Base-by-base conservation (phyloP, 2,113 vertebrate genomes). In the Terrapene triunguis region DNA sequence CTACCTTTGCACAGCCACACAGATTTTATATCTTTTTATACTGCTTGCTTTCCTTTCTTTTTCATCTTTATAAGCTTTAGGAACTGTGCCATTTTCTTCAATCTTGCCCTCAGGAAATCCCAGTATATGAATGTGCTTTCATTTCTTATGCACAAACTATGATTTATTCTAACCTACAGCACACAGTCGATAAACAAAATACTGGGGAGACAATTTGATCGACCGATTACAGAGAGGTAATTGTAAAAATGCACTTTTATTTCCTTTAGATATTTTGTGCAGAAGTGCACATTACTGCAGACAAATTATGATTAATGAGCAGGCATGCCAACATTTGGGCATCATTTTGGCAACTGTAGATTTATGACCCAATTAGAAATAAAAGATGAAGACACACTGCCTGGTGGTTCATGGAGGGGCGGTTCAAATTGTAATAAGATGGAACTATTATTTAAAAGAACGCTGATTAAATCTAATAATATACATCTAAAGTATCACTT, bases 391-490 rank as follows among this genome's bases (percentile, higher is more conserved):
- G 92, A 95, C 91, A 92, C 81, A 92, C 88, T 96, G 95, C 87
- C 74, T 1, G 0, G 90, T 96, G 95, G 85, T 84, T 97, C 94
- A 72, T 88, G 95, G 93, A 93, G 98, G 92, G 81, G 59, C 94
- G 92, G 88, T 96, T 98, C 94, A 97, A 96, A 97, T 96, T 88
- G 57, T 97, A 97, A 97, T 96, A 96, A 95, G 94, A 94, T 97
- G 84, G 87, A 96, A 94, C 93, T 98, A 91, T 97, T 95, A 92
- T 98, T 98, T 96, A 53, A 86, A 94, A 97, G 94, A 95, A 93
- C 89, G 94, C 95, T 93, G 95, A 98, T 97, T 97, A 92, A 97
- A 95, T 85, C 53, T 74, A 80, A 59, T 95, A 72, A 69, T 92
- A 93, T 72, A 86, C 21, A 89, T 92, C 88, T 94, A 74, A 57